phyloP scores from a whole-genome alignment of 2,888 invertebrate genomes.

The Conistra vaccinii region DNA sequence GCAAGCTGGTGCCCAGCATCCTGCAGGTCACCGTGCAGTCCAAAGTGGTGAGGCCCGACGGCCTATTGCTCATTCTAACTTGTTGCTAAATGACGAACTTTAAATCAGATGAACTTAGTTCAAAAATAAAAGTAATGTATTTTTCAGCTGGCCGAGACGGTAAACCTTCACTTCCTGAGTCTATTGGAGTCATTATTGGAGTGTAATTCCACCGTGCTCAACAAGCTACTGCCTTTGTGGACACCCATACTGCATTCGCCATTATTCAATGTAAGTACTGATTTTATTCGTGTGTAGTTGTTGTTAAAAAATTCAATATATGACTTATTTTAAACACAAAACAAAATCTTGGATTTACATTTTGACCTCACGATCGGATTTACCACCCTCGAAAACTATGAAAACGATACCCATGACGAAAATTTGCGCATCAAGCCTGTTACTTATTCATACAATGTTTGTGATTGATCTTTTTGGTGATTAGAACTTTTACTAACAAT shows the following conservation, averaged over 20 bases:
- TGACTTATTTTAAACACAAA: no score
- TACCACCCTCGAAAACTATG: no score
- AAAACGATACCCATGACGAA: no score
- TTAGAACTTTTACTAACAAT: no score
- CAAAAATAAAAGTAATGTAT: background rate
- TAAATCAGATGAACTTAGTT: background rate
- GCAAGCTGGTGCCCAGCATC: conserved; percentile 98
- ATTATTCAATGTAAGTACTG: conserved; percentile 81
- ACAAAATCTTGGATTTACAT: no score
- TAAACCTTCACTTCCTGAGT: conserved; percentile 98
- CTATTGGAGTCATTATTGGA: conserved; percentile 98
- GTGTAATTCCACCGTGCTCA: conserved; percentile 97
- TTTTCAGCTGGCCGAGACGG: conserved; percentile 98
- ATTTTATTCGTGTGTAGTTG: background rate
- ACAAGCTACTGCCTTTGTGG: conserved; percentile 98
- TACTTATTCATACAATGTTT: no score
- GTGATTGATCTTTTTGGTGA: no score
- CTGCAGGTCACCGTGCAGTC: conserved; percentile 95
- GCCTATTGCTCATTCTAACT: no score
- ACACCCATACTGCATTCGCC: conserved; percentile 98
- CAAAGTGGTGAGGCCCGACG: conserved; percentile 93
- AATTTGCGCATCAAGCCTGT: no score
- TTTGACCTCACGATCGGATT: no score
- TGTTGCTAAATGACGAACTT: background rate
- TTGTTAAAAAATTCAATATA: no score